Evolutionary conservation across 2,113 vertebrate genomes (phyloP), one percentile per base, ranked within the genome.

Genomic region (Zosterops borbonicus): DNA sequence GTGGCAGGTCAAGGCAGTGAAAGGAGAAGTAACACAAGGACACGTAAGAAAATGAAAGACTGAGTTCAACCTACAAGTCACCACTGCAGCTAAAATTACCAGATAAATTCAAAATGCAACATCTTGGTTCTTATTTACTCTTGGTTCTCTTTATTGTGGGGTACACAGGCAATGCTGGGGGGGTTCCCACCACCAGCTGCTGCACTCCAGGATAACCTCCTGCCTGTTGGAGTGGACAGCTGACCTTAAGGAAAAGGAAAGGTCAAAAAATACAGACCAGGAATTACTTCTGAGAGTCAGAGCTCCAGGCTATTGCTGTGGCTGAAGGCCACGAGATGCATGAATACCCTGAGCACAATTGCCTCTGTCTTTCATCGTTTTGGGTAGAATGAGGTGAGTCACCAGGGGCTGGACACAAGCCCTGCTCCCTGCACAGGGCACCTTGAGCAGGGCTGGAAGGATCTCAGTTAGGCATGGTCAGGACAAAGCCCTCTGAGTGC

Each of bases 401-500:
- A 14, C 31, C 19, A 59, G 56, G 68, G 78, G 49, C 1, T 2
- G 64, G 56, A n/a, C 87, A 80, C 53, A 0, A 52, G 37, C 47
- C 58, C 84, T 23, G 12, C 42, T 52, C 55, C 28, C 4, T 0
- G 11, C 22, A 20, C 60, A 23, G 58, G 27, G 60, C 20, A 37
- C 63, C 74, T 9, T 0, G 6, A 71, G 68, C 68, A 27, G 1
- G 2, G 46, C 2, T 24, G 49, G 3, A 3, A 22, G 21, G 39
- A 31, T 22, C 56, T 53, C 79, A 25, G 7, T 0, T 2, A 5
- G 49, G 77, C 1, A 12, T 0, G 2, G 35, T 1, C 58, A 41
- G 46, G 41, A 59, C 4, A 6, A 18, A 58, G 22, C 41, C 21
- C 59, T 41, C 39, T 29, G 4, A 29, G 56, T 1, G 65, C 59